Base-by-base conservation (phyloP, 2,888 invertebrate species). In the Rhynchonema sp. region DNA sequence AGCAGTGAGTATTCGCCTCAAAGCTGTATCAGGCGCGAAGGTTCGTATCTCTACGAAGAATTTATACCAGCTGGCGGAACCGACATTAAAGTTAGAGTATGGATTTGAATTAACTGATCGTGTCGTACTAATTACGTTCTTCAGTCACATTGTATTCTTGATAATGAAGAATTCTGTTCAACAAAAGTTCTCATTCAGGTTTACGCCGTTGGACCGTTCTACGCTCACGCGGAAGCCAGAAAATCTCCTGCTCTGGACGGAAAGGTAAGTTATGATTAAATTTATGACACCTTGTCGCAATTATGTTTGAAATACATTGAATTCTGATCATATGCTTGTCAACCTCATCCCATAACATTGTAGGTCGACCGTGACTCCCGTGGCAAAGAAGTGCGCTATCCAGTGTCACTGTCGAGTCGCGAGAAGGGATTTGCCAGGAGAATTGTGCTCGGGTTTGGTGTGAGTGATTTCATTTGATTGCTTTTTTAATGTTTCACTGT, bases 61-160 rank as follows among this genome's bases (percentile, higher is more conserved):
- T 99, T 99, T 76, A 98, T 99, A 92, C 96, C 96, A 6, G 98
- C 98, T 46, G 98, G 98, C 81, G 98, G 98, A 3, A 81, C 82
- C 3, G 83, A 83, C 75, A 82, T 83, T 1, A 83, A 83, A 76
- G 82, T 80, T 66, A 62, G 62, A 30, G 55, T 22, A n/a, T n/a
- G n/a, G n/a, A n/a, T n/a, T n/a, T n/a, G n/a, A n/a, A n/a, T 55
- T 6, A 27, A 27, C 27, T 3, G 13, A n/a, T 52, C 23, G 17
- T 52, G 52, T 52, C 52, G 3, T 22, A n/a, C 6, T 23, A 13
- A 52, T 13, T n/a, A 13, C 17, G 23, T 52, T 23, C 6, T 13
- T n/a, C 23, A 22, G 20, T 58, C 17, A 28, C 9, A 27, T 30
- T 30, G 57, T n/a, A 17, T 9, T 38, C 38, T 38, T 38, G 9